Base-by-base conservation (phyloP, 2,888 invertebrate genomes). In the Oscheius sp. region DNA sequence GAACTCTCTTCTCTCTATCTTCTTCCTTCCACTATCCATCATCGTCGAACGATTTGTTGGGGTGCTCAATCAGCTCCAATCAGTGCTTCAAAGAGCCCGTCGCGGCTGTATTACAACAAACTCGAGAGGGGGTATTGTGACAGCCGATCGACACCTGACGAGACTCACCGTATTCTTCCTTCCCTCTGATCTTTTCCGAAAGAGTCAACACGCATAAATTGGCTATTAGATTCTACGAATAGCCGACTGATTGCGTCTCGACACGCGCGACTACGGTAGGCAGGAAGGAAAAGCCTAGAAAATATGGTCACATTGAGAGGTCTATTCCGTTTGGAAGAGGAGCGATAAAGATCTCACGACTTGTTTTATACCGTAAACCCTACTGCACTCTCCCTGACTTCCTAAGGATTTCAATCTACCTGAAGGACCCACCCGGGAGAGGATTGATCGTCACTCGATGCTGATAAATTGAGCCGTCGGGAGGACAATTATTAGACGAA, bases 131-230 rank as follows among this genome's bases (percentile, higher is more conserved):
- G 32, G 54, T 59, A 44, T 59, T 59, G 59, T 59, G 59, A 59
- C 59, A 59, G 59, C 59, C 59, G 59, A 41, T 24, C n/a, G 36
- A 26, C 14, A 24, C 26, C 28, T n/a, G n/a, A 26, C 17, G 20
- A 32, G 33, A 54, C 54, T 54, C 33, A 54, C 59, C 59, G 59
- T 59, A 59, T 38, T 17, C 47, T 20, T 30, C 51, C 14, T 12
- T 51, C 12, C 20, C 32, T 54, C 36, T 54, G 5, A 51, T 51
- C 51, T 51, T 14, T 9, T 5, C 54, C 33, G 32, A 17, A 12
- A 51, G 51, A 62, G 41, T 26, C 62, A 62, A 47, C 49, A 62
- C 49, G 62, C 62, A 62, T 62, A 62, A 62, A 62, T 47, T 24
- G 62, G 36, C 62, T 62, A 62, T 62, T 62, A 47, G 62, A n/a